These are phyloP conservation scores for Drosophila nigritarsus DNA, from an alignment of 2,888 invertebrate genomes.

Conservation along the genomic window DNA sequence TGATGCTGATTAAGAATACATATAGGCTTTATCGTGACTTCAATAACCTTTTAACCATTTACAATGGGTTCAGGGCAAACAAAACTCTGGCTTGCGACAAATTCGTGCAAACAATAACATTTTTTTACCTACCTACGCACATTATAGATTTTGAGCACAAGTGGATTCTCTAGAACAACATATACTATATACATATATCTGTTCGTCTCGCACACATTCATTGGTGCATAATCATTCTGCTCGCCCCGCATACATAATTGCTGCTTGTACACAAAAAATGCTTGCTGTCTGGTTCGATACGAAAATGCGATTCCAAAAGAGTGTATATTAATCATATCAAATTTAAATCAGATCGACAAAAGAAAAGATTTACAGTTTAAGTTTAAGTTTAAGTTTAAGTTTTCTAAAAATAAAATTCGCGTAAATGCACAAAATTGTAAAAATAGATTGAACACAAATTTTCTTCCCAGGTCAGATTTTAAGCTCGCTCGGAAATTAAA, in stretches of 20 bases:
- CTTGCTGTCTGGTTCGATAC: not conserved
- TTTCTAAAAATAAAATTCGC: not conserved
- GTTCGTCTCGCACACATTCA: not conserved
- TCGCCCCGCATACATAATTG: not conserved
- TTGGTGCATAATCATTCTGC: not conserved
- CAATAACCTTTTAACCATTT: not conserved
- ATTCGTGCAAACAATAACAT: not conserved
- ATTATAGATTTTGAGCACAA: not conserved
- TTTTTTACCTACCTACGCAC: not conserved
- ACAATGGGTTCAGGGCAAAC: not conserved
- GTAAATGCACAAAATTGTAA: not conserved
- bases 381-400: no score
- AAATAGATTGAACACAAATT: not conserved
- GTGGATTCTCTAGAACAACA: not conserved
- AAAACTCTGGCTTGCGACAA: not conserved
- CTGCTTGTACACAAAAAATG: not conserved
- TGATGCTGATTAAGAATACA: not conserved
- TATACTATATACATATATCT: not conserved
- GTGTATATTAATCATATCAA: not conserved
- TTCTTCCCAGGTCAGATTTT: not conserved
- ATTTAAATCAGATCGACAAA: not conserved
- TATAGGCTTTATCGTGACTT: not conserved
- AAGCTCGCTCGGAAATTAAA: not conserved
- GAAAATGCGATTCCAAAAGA: not conserved
- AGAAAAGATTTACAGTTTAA: not conserved